Percentiles rank a stretch among this genome's conserved stretches.
These are phyloP conservation scores for Acrocephalus scirpaceus DNA, from an alignment of 2,797 vertebrate genomes.

Conservation along the genomic window DNA sequence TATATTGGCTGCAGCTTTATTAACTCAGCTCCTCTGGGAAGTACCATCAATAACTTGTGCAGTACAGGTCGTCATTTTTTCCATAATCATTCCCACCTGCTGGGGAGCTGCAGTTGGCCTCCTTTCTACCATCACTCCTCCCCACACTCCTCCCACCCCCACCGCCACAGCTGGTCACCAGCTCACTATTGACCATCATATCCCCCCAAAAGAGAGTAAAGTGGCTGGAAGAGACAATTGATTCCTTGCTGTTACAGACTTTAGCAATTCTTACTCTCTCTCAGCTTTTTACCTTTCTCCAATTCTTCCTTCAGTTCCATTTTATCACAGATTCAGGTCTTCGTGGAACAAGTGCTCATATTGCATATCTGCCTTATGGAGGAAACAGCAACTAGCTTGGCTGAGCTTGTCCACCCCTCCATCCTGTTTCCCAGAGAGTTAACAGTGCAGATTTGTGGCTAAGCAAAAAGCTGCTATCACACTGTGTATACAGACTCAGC, in stretches of 20 bases:
- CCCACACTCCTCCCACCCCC: not conserved
- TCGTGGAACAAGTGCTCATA: not conserved
- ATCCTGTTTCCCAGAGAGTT: not conserved
- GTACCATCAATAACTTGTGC: conserved; percentile 55
- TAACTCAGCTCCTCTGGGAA: conserved; percentile 49
- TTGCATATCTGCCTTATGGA: not conserved
- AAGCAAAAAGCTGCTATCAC: not conserved
- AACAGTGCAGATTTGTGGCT: not conserved
- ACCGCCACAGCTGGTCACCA: conserved; percentile 49
- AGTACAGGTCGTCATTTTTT: conserved; percentile 53
- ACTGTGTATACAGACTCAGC: not conserved
- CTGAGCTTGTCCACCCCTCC: not conserved
- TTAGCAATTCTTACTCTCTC: not conserved
- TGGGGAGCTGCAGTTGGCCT: not conserved
- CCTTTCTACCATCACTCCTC: not conserved
- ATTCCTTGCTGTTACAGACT: not conserved
- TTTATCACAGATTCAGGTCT: not conserved
- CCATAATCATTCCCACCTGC: conserved; percentile 64
- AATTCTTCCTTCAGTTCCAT: not conserved
- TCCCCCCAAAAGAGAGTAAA: not conserved
- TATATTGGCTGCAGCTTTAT: conserved; percentile 61
- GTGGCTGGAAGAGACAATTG: not conserved
- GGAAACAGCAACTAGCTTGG: not conserved
- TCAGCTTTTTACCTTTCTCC: not conserved
- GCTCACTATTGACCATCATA: not conserved